Conservation (phyloP, 2,797 vertebrate genomes). For the Triplophysa yarkandensis region DNA sequence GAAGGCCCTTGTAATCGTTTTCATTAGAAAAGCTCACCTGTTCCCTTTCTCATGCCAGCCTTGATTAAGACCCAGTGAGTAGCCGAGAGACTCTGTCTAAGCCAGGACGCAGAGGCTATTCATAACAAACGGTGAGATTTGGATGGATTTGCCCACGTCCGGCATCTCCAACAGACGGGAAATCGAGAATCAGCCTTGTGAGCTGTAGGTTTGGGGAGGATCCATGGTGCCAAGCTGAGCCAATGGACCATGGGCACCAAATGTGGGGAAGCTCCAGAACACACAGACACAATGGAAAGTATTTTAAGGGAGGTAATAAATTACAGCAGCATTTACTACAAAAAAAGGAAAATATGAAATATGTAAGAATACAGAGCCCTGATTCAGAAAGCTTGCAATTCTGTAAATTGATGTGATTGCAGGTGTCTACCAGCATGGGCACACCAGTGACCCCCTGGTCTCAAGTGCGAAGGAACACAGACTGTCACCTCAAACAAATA, state of each 20-base stretch:
- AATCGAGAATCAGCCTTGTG: conserved; percentile 32
- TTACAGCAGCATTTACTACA: not conserved
- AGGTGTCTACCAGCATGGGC: too few relatives aligned
- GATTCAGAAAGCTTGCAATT: too few relatives aligned
- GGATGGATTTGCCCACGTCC: conserved; percentile 19
- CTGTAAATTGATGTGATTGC: not conserved
- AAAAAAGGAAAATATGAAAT: not conserved
- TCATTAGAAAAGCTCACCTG: conserved; percentile 66
- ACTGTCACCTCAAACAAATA: conserved; percentile 16
- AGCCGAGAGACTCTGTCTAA: conserved; percentile 30
- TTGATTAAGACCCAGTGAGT: conserved; percentile 60
- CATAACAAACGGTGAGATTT: conserved; percentile 44
- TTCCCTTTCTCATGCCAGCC: conserved; percentile 59
- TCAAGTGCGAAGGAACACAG: not conserved
- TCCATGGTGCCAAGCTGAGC: conserved; percentile 32
- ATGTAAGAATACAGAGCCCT: not conserved
- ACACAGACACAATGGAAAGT: not conserved
- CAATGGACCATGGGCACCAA: conserved; percentile 38
- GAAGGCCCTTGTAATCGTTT: conserved; percentile 53
- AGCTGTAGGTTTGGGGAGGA: conserved; percentile 26
- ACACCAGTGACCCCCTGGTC: not conserved
- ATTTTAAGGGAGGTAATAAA: conserved; percentile 1
- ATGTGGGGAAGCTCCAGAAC: not conserved
- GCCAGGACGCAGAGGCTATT: conserved; percentile 50
- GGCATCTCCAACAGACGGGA: conserved; percentile 43